Evolutionary conservation across 2,113 vertebrate species (phyloP), one percentile per base, ranked within the genome.

Genomic region (Ivindomyrus marchei): DNA sequence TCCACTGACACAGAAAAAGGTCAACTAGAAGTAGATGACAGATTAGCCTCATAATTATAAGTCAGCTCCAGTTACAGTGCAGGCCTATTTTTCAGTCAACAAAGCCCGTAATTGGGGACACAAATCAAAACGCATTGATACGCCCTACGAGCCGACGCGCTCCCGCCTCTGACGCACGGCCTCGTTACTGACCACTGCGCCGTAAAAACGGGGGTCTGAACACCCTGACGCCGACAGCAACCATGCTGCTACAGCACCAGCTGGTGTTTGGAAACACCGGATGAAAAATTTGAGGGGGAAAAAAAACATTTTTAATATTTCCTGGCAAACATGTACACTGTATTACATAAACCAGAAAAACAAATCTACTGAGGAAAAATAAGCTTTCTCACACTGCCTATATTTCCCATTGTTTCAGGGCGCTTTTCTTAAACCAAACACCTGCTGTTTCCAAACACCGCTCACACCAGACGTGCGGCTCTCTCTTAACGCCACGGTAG

Each of bases 1-100:
- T 77, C 62, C 46, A 77, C 66, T 80, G 90, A 49, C 56, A 84
- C 88, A 49, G 50, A 39, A 62, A 91, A 92, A 91, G 90, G 91
- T 92, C 89, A 92, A 53, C 53, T 46, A 87, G 90, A 89, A 84
- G 86, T 53, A 66, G 90, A 88, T 92, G 91, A 92, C 89, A 87
- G 89, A 90, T 90, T 83, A 89, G 52, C 21, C 89, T 87, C 89
- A 86, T 91, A 77, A 88, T 88, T 86, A 84, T 87, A 17, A 87
- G 84, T 85, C 83, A 90, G 90, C 95, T 94, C 94, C 94, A 95
- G 95, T 96, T 96, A 95, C 94, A 95, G 95, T 84, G 93, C 85
- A 92, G 94, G 92, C 94, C 95, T 95, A 95, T 96, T 95, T 88
- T 96, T 96, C 94, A 95, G 95, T 96, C 95, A 94, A 92, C 93